Evolutionary conservation across 2,888 invertebrate genomes (phyloP).

Genomic region (Sepioteuthis lessoniana): DNA sequence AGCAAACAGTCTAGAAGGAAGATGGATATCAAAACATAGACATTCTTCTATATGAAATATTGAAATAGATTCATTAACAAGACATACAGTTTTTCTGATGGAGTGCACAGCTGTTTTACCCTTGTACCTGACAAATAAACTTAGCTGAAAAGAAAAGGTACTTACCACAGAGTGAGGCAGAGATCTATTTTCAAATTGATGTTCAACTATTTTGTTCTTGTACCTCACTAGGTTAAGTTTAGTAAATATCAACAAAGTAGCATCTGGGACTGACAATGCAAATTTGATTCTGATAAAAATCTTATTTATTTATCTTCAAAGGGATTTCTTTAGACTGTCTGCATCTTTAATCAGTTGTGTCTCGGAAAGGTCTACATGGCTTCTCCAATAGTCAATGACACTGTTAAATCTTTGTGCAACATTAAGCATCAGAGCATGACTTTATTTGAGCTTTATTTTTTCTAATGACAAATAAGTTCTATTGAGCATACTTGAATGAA

Average conservation of each 20-base stretch:
- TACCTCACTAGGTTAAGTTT: background rate
- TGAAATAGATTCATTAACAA: too few species aligned
- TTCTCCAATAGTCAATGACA: background rate
- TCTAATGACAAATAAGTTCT: background rate
- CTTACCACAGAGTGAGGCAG: too few species aligned
- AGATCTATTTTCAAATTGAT: too few species aligned
- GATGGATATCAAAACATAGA: too few species aligned
- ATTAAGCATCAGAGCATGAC: background rate
- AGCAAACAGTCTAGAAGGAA: too few species aligned
- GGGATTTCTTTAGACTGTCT: background rate
- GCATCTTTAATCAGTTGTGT: background rate
- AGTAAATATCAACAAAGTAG: background rate
- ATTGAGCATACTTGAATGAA: background rate
- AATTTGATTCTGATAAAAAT: background rate
- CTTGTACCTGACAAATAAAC: too few species aligned
- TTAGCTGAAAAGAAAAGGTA: too few species aligned
- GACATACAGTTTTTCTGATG: too few species aligned
- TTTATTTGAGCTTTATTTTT: background rate
- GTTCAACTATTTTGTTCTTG: too few species aligned
- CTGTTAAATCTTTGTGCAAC: background rate
- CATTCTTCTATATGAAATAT: too few species aligned
- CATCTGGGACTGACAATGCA: background rate
- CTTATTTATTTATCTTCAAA: background rate
- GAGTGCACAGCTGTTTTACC: too few species aligned
- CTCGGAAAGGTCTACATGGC: background rate